phyloP scores from a whole-genome alignment of 2,113 vertebrate genomes.

The Theristicus caerulescens region DNA sequence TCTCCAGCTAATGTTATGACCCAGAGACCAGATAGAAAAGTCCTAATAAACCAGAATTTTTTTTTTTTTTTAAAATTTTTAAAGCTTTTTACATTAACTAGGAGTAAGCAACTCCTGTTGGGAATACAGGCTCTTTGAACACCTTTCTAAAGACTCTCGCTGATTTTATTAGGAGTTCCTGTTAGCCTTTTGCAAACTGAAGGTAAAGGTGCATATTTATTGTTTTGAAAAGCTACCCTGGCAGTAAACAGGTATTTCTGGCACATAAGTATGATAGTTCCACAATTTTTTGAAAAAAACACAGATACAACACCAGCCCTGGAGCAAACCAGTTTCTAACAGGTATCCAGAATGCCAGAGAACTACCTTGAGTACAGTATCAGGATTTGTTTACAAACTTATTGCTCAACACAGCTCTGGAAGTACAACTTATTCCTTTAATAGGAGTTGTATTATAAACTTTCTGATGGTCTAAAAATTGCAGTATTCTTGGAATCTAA shows the following conservation, averaged over 20 bases:
- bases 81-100: background rate
- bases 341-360: background rate
- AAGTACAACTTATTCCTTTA: background rate
- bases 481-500: background rate
- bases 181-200: constrained; percentile 21
- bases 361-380: background rate
- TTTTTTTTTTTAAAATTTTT: background rate
- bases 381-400: background rate
- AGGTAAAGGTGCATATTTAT: constrained; percentile 9
- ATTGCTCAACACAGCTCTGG: background rate
- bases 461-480: background rate
- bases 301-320: background rate
- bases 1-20: background rate
- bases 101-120: background rate
- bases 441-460: background rate
- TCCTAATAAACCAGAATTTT: background rate
- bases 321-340: background rate
- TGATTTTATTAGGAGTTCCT: background rate
- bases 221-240: background rate
- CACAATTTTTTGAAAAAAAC: background rate
- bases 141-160: background rate
- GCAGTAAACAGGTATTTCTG: background rate
- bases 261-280: background rate
- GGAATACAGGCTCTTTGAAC: background rate
- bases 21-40: background rate